phyloP scores from a whole-genome alignment of 2,113 vertebrate genomes.

The Pygoscelis adeliae region DNA sequence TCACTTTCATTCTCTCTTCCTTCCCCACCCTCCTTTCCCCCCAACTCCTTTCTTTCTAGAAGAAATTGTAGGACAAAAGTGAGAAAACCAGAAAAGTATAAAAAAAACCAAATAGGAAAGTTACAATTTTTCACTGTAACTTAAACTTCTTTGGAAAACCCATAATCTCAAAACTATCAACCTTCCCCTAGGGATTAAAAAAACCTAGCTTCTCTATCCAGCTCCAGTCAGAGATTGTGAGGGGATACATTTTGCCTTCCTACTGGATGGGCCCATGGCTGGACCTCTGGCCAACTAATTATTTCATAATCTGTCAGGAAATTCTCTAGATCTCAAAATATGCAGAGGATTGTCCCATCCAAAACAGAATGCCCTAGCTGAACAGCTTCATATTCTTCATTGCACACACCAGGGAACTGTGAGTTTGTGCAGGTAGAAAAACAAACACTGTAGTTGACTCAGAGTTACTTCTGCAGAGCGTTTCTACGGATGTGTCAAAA shows the following conservation, averaged over 20 bases:
- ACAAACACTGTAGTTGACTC: background rate
- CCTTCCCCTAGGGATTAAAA: background rate
- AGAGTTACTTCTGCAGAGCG: background rate
- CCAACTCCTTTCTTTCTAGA: background rate
- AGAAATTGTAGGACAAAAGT: background rate
- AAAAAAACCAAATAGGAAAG: background rate
- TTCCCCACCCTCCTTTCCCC: background rate
- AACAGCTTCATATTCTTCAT: background rate
- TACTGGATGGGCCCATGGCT: background rate
- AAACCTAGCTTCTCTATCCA: background rate
- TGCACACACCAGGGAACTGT: background rate
- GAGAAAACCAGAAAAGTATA: background rate
- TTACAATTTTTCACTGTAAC: background rate
- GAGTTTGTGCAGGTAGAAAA: background rate
- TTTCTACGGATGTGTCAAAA: background rate
- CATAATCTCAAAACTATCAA: background rate
- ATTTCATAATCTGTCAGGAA: constrained; percentile 37
- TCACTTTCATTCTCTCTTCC: background rate
- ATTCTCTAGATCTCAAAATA: constrained; percentile 26
- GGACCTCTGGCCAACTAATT: constrained; percentile 18
- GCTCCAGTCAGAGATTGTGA: background rate
- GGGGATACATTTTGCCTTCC: background rate
- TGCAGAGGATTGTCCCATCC: background rate
- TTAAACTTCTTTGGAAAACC: background rate
- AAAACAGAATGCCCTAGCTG: background rate